Evolutionary conservation across 2,113 vertebrate genomes (phyloP), one percentile per base, ranked within the genome.

Genomic region (Paramisgurnus dabryanus): DNA sequence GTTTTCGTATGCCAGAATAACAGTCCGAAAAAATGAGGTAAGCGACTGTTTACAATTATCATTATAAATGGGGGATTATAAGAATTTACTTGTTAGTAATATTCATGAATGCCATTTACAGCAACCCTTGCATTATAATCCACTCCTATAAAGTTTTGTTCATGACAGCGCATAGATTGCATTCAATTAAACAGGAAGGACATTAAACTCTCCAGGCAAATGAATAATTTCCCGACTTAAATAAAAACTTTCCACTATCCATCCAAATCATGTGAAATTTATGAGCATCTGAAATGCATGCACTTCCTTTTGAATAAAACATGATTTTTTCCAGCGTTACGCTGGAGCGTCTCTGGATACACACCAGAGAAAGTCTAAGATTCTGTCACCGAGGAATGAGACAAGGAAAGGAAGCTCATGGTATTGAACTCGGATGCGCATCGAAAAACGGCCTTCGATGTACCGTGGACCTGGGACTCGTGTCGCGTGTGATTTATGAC

Each of bases 331-430:
- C 72, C 55, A 76, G 45, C 27, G 5, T 40, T 47, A 4, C 17
- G 65, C 53, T 57, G 55, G 53, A 81, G 61, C 22, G 3, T 58
- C 18, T 68, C 43, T 27, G n/a, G 72, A 76, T 76, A 61, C 66
- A 68, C 5, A 4, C 49, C 60, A 2, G 22, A 58, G 41, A 4
- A 64, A 55, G 61, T 10, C 43, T 53, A 15, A 68, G 50, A 8
- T 18, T 22, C 81, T 88, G 85, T 86, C 86, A 88, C 3, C 61
- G 40, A 65, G 81, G 81, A 87, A 87, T 86, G 83, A 87, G 80
- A 39, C 69, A 79, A 83, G 80, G 61, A 87, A 84, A 70, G 80
- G 78, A 85, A 79, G 84, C 81, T 84, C 78, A 63, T 78, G 34
- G 81, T 85, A 81, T 49, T 85, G n/a, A 61, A 47, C 64, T 82